Evolutionary conservation across 2,797 vertebrate species (phyloP), one percentile per base, ranked within the genome.

Genomic region (Apodemus agrarius): DNA sequence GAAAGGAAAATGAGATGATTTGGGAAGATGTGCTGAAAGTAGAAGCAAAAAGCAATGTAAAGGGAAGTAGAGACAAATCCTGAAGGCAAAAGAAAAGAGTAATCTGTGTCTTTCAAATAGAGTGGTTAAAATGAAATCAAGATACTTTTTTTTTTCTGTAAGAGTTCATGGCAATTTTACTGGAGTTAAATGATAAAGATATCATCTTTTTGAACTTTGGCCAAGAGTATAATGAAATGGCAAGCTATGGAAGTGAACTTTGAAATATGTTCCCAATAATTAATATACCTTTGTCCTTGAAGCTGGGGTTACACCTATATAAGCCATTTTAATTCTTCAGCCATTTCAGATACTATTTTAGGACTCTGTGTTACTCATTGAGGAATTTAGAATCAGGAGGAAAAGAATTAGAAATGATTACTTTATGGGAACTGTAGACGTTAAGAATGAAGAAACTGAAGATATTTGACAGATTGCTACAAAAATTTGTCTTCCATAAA

Each of bases 261-360:
- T 96, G 86, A 97, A 97, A 93, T 97, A 95, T 11, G 6, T 52
- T 95, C 59, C 91, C 93, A 89, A 84, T 97, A 96, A 96, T 97
- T 96, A 96, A 96, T 95, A 96, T 61, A 91, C 89, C 90, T 96
- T 91, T 95, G 93, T 97, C 96, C 95, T 97, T 96, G 93, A 97
- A 86, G 52, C 63, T 94, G 69, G 82, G 40, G 75, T 78, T 93
- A 9, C 93, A 89, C 63, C 75, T 83, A 52, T 83, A 87, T 95
- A 97, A 96, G 89, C 54, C 40, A 84, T 97, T 95, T 96, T 87
- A 94, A 63, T 93, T 92, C 81, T 76, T 65, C n/a, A 76, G 89
- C 93, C 96, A 91, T 95, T 96, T 96, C 49, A 83, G 90, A 46
- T 40, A 93, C 72, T 93, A 75, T 95, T 92, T 74, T 7, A 67